A percentile compares a stretch with the other conserved stretches of the same genome.
Conservation (phyloP, 2,113 vertebrate genomes). For the Leucopsar rothschildi region DNA sequence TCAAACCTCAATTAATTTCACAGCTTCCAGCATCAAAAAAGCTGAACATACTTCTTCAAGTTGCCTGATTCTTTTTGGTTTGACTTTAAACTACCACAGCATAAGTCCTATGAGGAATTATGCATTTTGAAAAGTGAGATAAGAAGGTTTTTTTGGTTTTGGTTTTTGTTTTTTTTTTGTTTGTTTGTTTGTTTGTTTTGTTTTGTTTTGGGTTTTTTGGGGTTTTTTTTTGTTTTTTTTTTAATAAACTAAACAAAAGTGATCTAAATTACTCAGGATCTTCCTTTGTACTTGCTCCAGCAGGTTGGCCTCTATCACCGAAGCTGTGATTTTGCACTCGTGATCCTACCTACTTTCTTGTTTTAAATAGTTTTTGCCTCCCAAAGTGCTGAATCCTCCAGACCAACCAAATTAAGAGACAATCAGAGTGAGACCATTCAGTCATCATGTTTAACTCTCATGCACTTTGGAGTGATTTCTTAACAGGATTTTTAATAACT, state of each 20-base stretch:
- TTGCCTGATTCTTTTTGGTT: background rate
- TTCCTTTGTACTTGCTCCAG: background rate
- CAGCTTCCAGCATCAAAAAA: background rate
- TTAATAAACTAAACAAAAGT: background rate
- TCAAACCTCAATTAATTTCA: slow-evolving; percentile 17
- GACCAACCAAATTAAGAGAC: background rate
- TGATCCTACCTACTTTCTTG: fast-evolving
- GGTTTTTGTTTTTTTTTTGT: background rate
- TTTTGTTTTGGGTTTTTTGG: background rate
- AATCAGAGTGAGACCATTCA: background rate
- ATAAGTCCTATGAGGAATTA: background rate
- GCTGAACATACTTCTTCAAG: background rate
- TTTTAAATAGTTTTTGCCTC: background rate
- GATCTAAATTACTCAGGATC: background rate
- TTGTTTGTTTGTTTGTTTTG: no score
- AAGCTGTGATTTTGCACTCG: background rate
- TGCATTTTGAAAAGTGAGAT: background rate
- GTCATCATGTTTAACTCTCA: background rate
- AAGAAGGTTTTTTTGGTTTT: background rate
- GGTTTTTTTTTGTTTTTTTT: background rate
- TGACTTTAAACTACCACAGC: background rate
- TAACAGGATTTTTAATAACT: background rate
- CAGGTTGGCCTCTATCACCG: background rate
- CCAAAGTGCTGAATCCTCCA: background rate
- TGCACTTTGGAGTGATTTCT: background rate